phyloP scores from a whole-genome alignment of 2,113 vertebrate species.

The Drymodes brunneopygia region DNA sequence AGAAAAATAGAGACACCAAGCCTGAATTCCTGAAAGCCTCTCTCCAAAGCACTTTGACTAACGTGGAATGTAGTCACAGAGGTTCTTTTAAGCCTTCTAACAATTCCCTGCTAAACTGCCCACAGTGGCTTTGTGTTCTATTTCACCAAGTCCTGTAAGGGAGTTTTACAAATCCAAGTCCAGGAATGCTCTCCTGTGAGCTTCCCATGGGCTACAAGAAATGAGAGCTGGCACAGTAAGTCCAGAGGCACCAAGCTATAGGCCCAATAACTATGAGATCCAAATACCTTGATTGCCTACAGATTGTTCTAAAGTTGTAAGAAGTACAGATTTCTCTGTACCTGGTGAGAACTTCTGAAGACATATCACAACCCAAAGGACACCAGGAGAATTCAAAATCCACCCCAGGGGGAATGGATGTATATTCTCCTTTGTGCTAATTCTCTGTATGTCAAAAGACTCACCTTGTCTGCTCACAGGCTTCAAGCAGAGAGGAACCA shows the following conservation, averaged over 20 bases:
- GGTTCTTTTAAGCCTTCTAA: background rate
- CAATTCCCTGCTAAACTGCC: background rate
- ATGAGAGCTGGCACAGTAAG: background rate
- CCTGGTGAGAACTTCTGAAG: background rate
- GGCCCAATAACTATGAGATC: background rate
- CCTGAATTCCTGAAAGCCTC: background rate
- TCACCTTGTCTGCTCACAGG: background rate
- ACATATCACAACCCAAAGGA: background rate
- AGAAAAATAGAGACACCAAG: background rate
- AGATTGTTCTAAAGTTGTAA: background rate
- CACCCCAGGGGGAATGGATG: background rate
- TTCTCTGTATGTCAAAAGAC: background rate
- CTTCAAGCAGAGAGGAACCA: background rate
- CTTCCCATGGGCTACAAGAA: background rate
- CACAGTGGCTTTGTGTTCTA: background rate
- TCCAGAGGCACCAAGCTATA: background rate
- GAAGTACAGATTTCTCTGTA: background rate
- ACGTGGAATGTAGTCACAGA: background rate
- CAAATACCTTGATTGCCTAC: background rate
- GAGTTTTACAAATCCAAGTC: background rate
- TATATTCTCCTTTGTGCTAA: background rate
- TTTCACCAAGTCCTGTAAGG: background rate
- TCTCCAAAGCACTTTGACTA: background rate
- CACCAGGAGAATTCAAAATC: background rate
- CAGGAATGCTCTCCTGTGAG: background rate